Base-by-base conservation (phyloP, 2,113 vertebrate species). In the Tenebrosternarchus preto region DNA sequence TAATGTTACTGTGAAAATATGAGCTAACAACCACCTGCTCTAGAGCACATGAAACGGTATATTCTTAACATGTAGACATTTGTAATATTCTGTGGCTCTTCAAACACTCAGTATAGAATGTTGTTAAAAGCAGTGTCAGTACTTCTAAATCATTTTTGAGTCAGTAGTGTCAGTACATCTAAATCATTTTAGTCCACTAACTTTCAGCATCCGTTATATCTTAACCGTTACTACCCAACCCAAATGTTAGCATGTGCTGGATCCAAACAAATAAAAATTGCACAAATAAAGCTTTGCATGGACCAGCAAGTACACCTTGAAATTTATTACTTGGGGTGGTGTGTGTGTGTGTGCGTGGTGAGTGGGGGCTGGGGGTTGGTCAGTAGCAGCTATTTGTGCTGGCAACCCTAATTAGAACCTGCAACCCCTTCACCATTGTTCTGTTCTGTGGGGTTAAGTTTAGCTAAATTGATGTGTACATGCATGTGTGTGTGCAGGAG, bases 1-100 rank as follows among this genome's bases (percentile, higher is more conserved):
- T 74, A 72, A 74, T 50, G 31, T 69, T 73, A 74, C 31, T 46
- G 53, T 15, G 27, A 53, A 61, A 77, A 60, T 75, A 76, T 16
- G 15, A 53, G 27, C 16, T 11, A 29, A 39, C 46, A 70, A 29
- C 2, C 2, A 12, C 43, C 12, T 20, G 27, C 25, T 12, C 8
- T 55, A 27, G 31, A 39, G 31, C 56, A 46, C 55, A 43, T 19
- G n/a, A 31, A 4, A 20, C 16, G 33, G 33, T 36, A 2, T 60
- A 22, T 22, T n/a, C 11, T 33, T 22, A 2, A 56, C 56, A 46
- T 12, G 11, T 12, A 9, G 43, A 4, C 43, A 50, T 64, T 27
- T n/a, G 7, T 6, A 15, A n/a, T 0, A 76, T 64, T 64, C 29
- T 2, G 9, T 20, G 55, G 33, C 0, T 43, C 43, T 61, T 20